A percentile compares a stretch with the other conserved stretches of the same genome.
These are phyloP conservation scores for Cistogaster globosa DNA, from an alignment of 2,888 invertebrate species.

Conservation along the genomic window DNA sequence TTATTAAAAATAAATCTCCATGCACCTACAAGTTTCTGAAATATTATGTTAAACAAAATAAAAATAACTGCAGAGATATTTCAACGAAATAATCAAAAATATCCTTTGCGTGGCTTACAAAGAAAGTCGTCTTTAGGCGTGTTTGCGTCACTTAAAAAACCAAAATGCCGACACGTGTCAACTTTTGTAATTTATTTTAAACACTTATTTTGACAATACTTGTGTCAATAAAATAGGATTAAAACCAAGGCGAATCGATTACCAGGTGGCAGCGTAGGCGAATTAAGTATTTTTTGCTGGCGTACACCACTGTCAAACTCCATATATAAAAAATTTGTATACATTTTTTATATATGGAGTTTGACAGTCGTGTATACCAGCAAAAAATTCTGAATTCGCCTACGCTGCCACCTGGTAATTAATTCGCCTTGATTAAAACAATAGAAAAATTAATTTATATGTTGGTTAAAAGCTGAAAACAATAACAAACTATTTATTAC, in stretches of 20 bases:
- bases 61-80: slow-evolving; percentile 8
- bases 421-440: too few species aligned
- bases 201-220: slow-evolving; percentile 4
- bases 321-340: too few species aligned
- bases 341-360: too few species aligned
- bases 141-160: slow-evolving; percentile 23
- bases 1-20: neutral
- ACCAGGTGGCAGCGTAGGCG: too few species aligned
- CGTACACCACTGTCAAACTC: too few species aligned
- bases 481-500: too few species aligned
- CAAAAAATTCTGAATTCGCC: too few species aligned
- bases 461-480: too few species aligned
- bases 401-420: too few species aligned
- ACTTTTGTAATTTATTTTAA: neutral
- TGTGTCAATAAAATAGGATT: neutral
- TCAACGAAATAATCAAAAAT: neutral
- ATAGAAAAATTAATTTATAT: neutral
- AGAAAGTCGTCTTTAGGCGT: slow-evolving; percentile 11
- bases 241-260: too few species aligned
- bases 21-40: neutral
- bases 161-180: slow-evolving; percentile 25
- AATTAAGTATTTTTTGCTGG: too few species aligned
- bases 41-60: neutral
- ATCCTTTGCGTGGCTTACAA: neutral
- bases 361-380: too few species aligned